Percentiles rank a stretch among this genome's conserved stretches.
phyloP scores from a whole-genome alignment of 2,797 vertebrate species.

The Sebastes dallii region DNA sequence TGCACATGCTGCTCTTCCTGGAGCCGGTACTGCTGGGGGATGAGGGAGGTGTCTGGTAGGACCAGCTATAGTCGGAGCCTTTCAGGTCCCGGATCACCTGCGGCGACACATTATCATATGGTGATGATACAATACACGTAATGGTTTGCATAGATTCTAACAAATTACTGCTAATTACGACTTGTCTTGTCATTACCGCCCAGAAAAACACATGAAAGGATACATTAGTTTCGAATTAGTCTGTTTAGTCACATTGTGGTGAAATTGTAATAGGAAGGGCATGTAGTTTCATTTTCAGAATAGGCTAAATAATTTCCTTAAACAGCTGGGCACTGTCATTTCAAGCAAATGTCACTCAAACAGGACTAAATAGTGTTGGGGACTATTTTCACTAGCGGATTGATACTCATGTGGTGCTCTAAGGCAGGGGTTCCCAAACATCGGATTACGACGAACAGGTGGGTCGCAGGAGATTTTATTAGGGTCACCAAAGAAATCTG shows the following conservation, averaged over 20 bases:
- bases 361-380: neutral
- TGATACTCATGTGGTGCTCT: neutral
- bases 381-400: neutral
- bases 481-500: too few species aligned
- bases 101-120: conserved; percentile 10
- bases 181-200: neutral
- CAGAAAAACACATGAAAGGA: neutral
- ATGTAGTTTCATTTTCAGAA: neutral
- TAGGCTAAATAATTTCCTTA: neutral
- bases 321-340: neutral
- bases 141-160: neutral
- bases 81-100: conserved; percentile 98
- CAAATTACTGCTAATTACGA: neutral
- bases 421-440: neutral
- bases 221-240: neutral
- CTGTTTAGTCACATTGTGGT: neutral
- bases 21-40: conserved; percentile 94
- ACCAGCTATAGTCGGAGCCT: conserved; percentile 97
- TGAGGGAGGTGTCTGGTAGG: conserved; percentile 96
- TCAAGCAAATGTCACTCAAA: neutral
- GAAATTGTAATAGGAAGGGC: neutral
- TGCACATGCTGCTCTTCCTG: conserved; percentile 98
- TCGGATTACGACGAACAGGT: rapidly evolving
- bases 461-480: too few species aligned
- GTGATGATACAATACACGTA: neutral